Base-by-base conservation (phyloP, 2,113 vertebrate species). In the Actinemys pallida region DNA sequence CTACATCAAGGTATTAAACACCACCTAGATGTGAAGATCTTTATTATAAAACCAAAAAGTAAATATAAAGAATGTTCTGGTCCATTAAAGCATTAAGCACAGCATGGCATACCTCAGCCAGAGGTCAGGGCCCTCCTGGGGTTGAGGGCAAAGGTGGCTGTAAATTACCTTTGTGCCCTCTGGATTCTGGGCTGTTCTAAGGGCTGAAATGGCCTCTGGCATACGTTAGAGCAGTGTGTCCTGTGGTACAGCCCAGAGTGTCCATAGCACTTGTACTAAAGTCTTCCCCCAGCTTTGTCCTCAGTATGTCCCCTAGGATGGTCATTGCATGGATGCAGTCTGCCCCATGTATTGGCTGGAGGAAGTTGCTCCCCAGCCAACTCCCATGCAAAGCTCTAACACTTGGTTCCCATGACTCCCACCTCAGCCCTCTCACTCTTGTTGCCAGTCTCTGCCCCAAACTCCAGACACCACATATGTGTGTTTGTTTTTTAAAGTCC, bases 1-100 rank as follows among this genome's bases (percentile, higher is more conserved):
- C 8, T 79, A 0, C 29, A 0, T 3, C 22, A 14, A 80, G 81
- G 22, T 56, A 19, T 50, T 47, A 9, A 57, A 20, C 4, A 42
- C n/a, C 0, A 0, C 0, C 17, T 35, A 47, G 69, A 54, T 81
- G 49, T 20, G 5, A 82, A 62, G 53, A 52, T 59, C 6, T 24
- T 1, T 22, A 35, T 80, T 52, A 84, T 84, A 87, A 53, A 69
- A 49, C 11, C 53, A 56, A 45, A 29, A 56, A 69, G 24, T 52
- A 95, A 78, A 17, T 29, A 19, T 53, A 53, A 53, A 53, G 52
- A 20, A 20, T 53, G 19, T 53, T 53, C 52, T 53, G 52, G 10
- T 39, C 6, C 31, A 7, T 45, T 22, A 8, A 86, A 92, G 22
- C 65, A 69, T 16, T 10, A 6, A 19, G 65, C 29, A 69, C 10